Conservation (phyloP, 1,140 invertebrate species). For the Dysdera silvatica region DNA sequence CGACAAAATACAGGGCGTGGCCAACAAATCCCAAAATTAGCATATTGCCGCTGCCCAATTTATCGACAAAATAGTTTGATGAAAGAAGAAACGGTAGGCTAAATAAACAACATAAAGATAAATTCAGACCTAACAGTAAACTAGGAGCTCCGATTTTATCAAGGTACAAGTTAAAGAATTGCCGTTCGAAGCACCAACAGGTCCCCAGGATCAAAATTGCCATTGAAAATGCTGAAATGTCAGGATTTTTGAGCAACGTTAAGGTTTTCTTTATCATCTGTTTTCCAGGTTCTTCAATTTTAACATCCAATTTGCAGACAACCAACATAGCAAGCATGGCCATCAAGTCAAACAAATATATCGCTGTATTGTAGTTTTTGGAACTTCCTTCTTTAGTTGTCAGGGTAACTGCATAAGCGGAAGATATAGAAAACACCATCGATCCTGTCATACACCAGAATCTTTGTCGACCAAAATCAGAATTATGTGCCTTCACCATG, state of each 20-base stretch:
- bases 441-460: neutral
- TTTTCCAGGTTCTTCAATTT: neutral
- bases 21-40: slow-evolving; percentile 6
- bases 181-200: neutral
- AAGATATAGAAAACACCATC: neutral
- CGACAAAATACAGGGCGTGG: neutral
- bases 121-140: neutral
- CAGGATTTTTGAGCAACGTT: slow-evolving; percentile 4
- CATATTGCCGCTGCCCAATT: neutral
- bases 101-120: neutral
- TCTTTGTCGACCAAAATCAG: slow-evolving; percentile 12
- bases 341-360: slow-evolving; percentile 5
- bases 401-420: neutral
- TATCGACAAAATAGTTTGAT: slow-evolving; percentile 3
- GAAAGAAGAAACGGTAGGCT: slow-evolving; percentile 10
- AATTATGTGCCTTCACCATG: slow-evolving; percentile 10
- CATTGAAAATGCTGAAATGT: neutral
- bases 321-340: neutral
- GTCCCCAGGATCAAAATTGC: slow-evolving; percentile 5
- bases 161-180: slow-evolving; percentile 2
- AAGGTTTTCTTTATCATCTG: slow-evolving; percentile 15
- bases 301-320: neutral
- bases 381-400: neutral
- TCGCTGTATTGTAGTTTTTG: neutral
- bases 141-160: neutral